Evolutionary conservation across 2,888 invertebrate species (phyloP), one percentile per base, ranked within the genome.

Genomic region (Callosobruchus maculatus): DNA sequence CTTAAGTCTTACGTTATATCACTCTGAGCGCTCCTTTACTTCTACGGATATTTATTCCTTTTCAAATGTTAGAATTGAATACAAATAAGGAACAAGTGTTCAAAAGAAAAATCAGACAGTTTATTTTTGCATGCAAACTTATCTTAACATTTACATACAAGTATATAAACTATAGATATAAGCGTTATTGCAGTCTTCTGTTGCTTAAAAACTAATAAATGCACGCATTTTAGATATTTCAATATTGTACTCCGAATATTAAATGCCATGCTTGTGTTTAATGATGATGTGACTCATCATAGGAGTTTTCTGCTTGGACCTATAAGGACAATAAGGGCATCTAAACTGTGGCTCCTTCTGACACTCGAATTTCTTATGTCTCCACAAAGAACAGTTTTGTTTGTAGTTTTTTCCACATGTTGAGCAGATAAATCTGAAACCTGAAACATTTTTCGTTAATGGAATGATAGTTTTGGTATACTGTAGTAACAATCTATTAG

Each of bases 331-430:
- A 22, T 74, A 74, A 0, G 73, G 21, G 70, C 82, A 82, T 67
- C 71, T 71, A 73, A 82, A 82, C 4, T 74, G 72, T 4, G 81
- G 80, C 26, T 79, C 79, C 73, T 80, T 81, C 73, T 81, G 80
- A 72, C 82, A 82, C 71, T 82, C 80, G 76, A 81, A 82, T 66
- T 76, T 80, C 71, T 66, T 73, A 67, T 80, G 80, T 72, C 76
- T 71, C 21, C 75, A 76, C 69, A 76, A 30, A n/a, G 81, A 80
- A 31, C 77, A 77, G 66, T 74, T 74, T 20, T 76, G 77, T 73
- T 73, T 79, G 73, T 83, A 83, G 83, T 22, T 70, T 70, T 75
- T 79, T 2, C 76, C 77, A 71, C 80, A 80, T n/a, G 71, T 74
- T 3, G n/a, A 21, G 31, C 78, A 79, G 18, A 21, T 68, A 74